Base-by-base conservation (phyloP, 2,888 invertebrate species). In the Pantelozetes paolii region DNA sequence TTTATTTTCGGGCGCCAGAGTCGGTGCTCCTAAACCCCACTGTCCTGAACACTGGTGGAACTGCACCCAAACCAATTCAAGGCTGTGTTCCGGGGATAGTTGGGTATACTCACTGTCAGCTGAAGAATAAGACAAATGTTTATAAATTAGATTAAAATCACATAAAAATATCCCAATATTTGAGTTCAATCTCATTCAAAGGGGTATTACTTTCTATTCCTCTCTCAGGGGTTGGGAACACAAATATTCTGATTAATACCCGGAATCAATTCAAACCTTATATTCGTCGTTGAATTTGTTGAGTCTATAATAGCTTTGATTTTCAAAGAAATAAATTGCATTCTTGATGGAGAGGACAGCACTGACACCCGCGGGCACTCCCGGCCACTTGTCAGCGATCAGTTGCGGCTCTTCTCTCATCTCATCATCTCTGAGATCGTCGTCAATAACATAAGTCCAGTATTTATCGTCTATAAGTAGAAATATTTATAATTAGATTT, bases 271-370 rank as follows among this genome's bases (percentile, higher is more conserved):
- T 18, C 59, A 59, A 28, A 67, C 67, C 67, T 23, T 32, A 30
- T 40, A 67, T 40, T 3, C 1, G 32, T 36, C 23, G 18, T 67
- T 36, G 13, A 23, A 32, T 32, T 6, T 20, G 26, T 36, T 40
- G 1, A 67, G 23, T 40, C 36, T 36, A 67, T 67, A 67, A 23
- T 36, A 67, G 9, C 13, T 18, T 20, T 67, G 20, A 13, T 13
- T 40, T 67, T 67, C 40, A 23, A 67, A 67, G 23, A 67, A 67
- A 42, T 67, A 67, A 2, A 67, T 36, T 2, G 67, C 18, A 13
- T 40, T 30, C 23, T 40, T 67, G 1, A 67, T 67, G 1, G 13
- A 20, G 20, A 67, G 42, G 2, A 36, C 40, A 67, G 67, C 67
- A 23, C 36, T n/a, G 3, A 67, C 6, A 23, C 40, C 13, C 9